Evolutionary conservation across 1,140 invertebrate species (phyloP).

Genomic region (Eupristina koningsbergeri): DNA sequence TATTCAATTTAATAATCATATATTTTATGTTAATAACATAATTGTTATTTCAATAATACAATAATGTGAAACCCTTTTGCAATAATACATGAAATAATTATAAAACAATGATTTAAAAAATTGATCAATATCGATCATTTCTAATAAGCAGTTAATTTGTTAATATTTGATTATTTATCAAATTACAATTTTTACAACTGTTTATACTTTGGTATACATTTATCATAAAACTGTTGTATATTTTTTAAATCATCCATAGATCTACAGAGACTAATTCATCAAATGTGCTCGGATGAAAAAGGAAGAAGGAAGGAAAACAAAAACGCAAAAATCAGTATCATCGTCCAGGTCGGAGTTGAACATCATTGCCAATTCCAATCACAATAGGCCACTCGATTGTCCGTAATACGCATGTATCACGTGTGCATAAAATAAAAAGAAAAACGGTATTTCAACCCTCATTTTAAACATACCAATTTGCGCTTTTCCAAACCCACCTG

Average conservation of each 20-base stretch:
- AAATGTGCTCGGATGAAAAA: not conserved
- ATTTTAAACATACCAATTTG: constrained; percentile 3
- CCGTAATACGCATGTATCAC: not conserved
- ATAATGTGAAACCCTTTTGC: too few species aligned
- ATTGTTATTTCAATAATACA: too few species aligned
- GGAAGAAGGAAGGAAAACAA: not conserved
- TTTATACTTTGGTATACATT: too few species aligned
- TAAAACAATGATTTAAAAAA: too few species aligned
- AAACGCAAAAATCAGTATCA: not conserved
- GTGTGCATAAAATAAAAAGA: not conserved
- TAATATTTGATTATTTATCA: too few species aligned
- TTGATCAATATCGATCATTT: too few species aligned
- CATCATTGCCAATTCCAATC: not conserved
- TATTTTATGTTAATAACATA: too few species aligned
- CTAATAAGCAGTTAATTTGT: too few species aligned
- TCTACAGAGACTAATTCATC: not conserved
- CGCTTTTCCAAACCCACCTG: constrained; percentile 20
- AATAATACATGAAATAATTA: too few species aligned
- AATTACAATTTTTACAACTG: too few species aligned
- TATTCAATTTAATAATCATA: too few species aligned
- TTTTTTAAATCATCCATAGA: not conserved
- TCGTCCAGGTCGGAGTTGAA: not conserved
- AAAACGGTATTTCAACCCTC: not conserved
- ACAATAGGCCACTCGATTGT: constrained; percentile 20
- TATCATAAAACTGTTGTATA: too few species aligned